phyloP scores from a whole-genome alignment of 2,888 invertebrate genomes.

The Cephus runcator region DNA sequence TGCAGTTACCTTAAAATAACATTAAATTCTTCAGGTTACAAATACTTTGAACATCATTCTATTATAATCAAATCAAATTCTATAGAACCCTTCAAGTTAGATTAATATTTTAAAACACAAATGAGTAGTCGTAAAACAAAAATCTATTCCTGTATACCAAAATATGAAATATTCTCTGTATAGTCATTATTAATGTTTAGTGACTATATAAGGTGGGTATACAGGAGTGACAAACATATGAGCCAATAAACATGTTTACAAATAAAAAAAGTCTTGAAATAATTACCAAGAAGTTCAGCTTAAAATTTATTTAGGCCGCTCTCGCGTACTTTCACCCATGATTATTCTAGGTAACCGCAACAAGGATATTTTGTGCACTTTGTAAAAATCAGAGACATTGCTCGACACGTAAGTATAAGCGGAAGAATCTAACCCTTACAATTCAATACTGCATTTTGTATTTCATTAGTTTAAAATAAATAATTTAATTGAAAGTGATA shows the following conservation, averaged over 20 bases:
- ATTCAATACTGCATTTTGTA: neutral
- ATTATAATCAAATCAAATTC: neutral
- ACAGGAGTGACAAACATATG: neutral
- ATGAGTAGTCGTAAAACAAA: too few species aligned
- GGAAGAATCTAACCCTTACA: neutral
- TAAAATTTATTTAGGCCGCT: neutral
- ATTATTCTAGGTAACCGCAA: neutral
- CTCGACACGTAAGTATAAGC: neutral
- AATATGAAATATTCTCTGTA: neutral
- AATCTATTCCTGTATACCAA: too few species aligned
- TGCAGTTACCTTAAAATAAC: neutral
- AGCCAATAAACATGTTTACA: neutral
- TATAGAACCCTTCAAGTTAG: neutral
- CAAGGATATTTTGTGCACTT: neutral
- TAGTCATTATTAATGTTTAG: neutral
- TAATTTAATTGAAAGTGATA: neutral
- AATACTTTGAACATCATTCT: neutral
- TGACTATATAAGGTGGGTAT: neutral
- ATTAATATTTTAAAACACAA: neutral
- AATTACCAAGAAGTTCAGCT: neutral
- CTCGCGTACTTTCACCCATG: conserved; percentile 2
- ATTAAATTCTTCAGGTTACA: neutral
- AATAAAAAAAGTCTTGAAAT: neutral
- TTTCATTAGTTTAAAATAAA: neutral
- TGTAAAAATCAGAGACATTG: neutral